A percentile compares a stretch with the other conserved stretches of the same genome.
These are phyloP conservation scores for Corvus cornix DNA, from an alignment of 2,113 vertebrate species.

Conservation along the genomic window DNA sequence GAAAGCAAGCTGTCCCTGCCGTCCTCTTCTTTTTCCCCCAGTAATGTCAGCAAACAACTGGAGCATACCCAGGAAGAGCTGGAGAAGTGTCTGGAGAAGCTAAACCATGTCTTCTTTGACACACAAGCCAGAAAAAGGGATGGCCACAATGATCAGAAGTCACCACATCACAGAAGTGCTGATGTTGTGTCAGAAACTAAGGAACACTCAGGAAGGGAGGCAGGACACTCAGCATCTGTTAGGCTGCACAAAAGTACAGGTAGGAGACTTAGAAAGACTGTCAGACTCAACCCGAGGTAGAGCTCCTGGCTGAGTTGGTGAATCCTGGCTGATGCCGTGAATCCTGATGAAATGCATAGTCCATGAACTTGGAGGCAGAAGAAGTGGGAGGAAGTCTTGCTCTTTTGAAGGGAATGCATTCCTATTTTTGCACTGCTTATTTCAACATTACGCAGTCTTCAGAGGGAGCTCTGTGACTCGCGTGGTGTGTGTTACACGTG, in stretches of 20 bases:
- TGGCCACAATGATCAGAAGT: not conserved
- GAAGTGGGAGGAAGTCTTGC: not conserved
- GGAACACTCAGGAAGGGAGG: not conserved
- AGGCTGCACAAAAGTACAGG: conserved; percentile 19
- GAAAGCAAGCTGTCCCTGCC: not conserved
- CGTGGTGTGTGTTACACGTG: rapidly evolving
- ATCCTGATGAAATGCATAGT: not conserved
- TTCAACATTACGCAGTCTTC: not conserved
- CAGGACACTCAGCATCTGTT: not conserved
- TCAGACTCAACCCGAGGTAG: not conserved
- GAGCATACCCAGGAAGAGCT: conserved; percentile 50
- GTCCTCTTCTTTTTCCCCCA: not conserved
- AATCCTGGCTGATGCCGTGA: not conserved
- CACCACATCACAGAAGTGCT: not conserved
- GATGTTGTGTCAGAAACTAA: not conserved
- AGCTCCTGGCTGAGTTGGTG: not conserved
- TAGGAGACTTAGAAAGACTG: not conserved
- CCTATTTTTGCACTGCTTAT: not conserved
- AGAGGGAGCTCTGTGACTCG: not conserved
- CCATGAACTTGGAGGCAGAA: not conserved
- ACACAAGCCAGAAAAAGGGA: conserved; percentile 2
- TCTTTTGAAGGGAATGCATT: not conserved
- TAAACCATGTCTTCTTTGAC: conserved; percentile 28
- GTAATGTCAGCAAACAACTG: not conserved
- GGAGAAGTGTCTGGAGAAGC: conserved; percentile 38